A percentile compares a stretch with the other conserved stretches of the same genome.
Conservation (phyloP, 2,113 vertebrate genomes). For the Penelope pileata region DNA sequence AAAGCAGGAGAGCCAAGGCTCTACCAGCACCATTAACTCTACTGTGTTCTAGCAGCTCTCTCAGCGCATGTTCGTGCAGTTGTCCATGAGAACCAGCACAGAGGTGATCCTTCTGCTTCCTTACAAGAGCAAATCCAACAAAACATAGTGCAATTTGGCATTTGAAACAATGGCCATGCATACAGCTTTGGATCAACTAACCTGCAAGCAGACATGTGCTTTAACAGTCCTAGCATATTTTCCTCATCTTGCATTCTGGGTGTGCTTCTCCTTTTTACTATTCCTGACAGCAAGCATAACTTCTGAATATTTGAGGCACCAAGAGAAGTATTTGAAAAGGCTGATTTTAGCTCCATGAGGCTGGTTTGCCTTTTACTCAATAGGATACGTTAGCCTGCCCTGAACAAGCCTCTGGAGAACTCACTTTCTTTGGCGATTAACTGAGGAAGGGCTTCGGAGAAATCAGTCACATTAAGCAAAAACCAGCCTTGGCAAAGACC, state of each 20-base stretch:
- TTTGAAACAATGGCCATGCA: background rate
- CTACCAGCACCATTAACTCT: background rate
- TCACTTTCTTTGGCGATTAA: conserved; percentile 5
- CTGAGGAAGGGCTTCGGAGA: background rate
- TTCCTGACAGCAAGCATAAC: background rate
- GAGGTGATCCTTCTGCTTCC: background rate
- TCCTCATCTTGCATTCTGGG: background rate
- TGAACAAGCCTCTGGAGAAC: background rate
- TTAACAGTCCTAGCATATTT: background rate
- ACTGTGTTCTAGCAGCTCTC: accelerated
- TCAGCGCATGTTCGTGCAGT: background rate
- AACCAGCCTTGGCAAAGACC: background rate
- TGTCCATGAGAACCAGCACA: background rate
- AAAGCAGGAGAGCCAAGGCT: background rate
- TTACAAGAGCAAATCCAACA: background rate
- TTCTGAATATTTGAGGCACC: background rate
- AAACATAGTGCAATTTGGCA: background rate
- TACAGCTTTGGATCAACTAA: background rate
- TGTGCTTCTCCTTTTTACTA: background rate
- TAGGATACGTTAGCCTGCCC: background rate
- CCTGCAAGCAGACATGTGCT: background rate
- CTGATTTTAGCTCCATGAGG: background rate
- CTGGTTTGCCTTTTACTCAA: background rate
- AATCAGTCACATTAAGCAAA: background rate
- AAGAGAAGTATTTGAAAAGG: background rate